A percentile compares a stretch with the other conserved stretches of the same genome.
Evolutionary conservation across 2,888 invertebrate species (phyloP).

Genomic region (Noctua pronuba): DNA sequence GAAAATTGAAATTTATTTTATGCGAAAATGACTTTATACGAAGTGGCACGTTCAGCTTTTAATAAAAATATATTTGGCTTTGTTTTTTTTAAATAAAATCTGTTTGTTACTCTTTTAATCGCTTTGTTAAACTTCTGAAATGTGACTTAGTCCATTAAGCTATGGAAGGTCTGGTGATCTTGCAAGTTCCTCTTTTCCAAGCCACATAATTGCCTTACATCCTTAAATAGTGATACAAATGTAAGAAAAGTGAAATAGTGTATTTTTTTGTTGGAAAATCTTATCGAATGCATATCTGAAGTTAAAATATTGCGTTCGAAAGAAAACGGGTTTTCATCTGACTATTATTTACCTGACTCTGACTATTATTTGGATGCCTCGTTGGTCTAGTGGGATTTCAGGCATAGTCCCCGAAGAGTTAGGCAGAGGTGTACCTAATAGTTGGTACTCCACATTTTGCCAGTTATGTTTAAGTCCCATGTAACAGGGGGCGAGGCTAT

Average conservation of each 20-base stretch:
- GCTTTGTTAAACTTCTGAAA: not conserved
- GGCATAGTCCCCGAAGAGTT: no score
- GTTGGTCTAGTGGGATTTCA: no score
- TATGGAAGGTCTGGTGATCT: not conserved
- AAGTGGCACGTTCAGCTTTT: slow-evolving; percentile 17
- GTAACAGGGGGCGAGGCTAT: no score
- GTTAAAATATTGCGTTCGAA: not conserved
- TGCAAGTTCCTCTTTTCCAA: not conserved
- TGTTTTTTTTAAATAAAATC: not conserved
- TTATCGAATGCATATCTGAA: not conserved
- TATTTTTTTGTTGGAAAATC: not conserved
- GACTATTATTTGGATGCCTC: no score
- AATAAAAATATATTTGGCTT: not conserved
- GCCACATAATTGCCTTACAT: not conserved
- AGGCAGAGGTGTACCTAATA: no score
- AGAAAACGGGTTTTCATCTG: not conserved
- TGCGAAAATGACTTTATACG: slow-evolving; percentile 32
- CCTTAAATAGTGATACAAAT: not conserved
- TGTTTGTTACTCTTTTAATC: not conserved
- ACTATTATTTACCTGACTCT: no score
- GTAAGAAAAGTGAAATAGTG: no score
- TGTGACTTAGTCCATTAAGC: not conserved
- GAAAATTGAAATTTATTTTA: slow-evolving; percentile 58
- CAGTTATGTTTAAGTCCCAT: no score
- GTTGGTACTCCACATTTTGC: no score